phyloP scores from a whole-genome alignment of 2,888 invertebrate genomes.

The Pocota personata region DNA sequence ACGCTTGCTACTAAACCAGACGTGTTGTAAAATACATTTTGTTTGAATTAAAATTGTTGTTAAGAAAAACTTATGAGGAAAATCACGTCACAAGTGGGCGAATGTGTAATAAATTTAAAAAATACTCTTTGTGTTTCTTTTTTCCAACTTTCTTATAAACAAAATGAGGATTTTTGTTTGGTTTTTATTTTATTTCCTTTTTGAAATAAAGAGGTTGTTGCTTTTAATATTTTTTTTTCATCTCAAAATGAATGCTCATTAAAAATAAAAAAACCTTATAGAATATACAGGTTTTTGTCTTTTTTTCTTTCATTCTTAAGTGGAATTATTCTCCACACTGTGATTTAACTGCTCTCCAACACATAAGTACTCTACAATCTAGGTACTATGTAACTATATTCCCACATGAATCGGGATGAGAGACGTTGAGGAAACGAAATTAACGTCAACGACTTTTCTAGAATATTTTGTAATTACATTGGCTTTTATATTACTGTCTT shows the following conservation, averaged over 20 bases:
- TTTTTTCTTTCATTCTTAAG: background rate
- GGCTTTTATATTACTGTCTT: constrained; percentile 31
- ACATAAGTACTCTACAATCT: constrained; percentile 3
- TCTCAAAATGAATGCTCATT: constrained; percentile 29
- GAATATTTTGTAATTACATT: constrained; percentile 56
- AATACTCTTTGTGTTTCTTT: constrained; percentile 14
- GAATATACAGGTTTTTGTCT: background rate
- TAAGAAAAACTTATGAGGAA: background rate
- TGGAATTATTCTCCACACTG: constrained; percentile 1
- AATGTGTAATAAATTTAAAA: constrained; percentile 28
- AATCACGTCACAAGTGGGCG: constrained; percentile 28
- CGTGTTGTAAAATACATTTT: background rate
- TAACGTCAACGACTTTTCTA: constrained; percentile 57
- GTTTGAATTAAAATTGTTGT: constrained; percentile 3
- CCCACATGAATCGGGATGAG: constrained; percentile 4
- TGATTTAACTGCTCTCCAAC: constrained; percentile 12
- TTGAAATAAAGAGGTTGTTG: constrained; percentile 19
- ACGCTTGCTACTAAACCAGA: background rate
- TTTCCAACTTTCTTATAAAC: background rate
- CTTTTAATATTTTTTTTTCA: constrained; percentile 6
- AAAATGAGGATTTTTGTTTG: background rate
- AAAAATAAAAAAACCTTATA: constrained; percentile 13
- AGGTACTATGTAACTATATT: background rate
- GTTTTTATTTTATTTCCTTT: background rate
- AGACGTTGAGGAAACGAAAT: background rate